Base-by-base conservation (phyloP, 2,797 vertebrate species). In the Protonibea diacanthus region DNA sequence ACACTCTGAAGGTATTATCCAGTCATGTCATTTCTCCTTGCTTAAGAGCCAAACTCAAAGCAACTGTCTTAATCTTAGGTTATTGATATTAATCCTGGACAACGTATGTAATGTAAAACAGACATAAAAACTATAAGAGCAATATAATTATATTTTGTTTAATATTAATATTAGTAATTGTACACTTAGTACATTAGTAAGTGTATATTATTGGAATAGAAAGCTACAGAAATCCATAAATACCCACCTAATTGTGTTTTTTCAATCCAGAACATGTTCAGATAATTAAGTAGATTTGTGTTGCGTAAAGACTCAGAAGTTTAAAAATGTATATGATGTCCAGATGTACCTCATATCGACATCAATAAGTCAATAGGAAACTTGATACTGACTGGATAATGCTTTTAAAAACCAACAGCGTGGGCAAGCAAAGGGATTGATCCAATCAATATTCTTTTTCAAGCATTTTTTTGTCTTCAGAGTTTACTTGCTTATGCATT, bases 1-100 rank as follows among this genome's bases (percentile, higher is more conserved):
- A 71, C 73, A 73, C 71, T 64, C 48, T 67, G 65, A 92, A 88
- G 89, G 90, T 77, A 80, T 87, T 88, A 91, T 92, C 86, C 89
- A 90, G 88, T 89, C 83, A 65, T 59, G 17, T 8, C 48, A 27
- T 45, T 66, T 62, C 12, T 33, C 38, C n/a, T 33, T 6, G n/a
- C 18, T 25, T 13, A 55, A 42, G 9, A 55, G 21, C 60, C 27
- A 62, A 45, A 7, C n/a, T 71, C 62, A 60, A 0, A 33, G 42
- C 38, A 38, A 48, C 15, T 8, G 5, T 62, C 11, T 1, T 0
- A 52, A 29, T 45, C 49, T 44, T 38, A 55, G 12, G 20, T 56
- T 7, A 21, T 11, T 53, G 11, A 56, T 73, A 27, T 53, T 13
- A 33, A 47, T 47, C 66, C 15, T 55, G n/a, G 63, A 25, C 42